These are phyloP conservation scores for Odontothrips loti DNA, from an alignment of 2,888 invertebrate species.

Conservation along the genomic window DNA sequence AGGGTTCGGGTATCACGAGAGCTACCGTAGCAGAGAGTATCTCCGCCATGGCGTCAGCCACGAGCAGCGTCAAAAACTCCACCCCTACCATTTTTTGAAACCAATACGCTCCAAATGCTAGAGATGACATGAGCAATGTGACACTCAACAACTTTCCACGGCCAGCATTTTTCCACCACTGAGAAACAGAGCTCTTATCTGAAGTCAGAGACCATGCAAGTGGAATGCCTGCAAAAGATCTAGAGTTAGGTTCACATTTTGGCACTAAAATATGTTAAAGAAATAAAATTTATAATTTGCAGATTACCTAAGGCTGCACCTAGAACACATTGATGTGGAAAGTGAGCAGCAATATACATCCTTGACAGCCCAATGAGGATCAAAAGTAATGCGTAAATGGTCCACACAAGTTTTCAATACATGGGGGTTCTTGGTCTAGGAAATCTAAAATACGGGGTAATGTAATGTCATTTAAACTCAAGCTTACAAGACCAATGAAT, in stretches of 20 bases:
- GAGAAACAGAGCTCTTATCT: conserved; percentile 34
- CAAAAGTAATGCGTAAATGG: conserved; percentile 44
- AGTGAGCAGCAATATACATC: conserved; percentile 65
- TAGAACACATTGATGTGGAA: conserved; percentile 67
- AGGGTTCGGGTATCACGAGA: no score
- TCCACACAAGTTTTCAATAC: conserved; percentile 45
- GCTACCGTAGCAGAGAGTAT: no score
- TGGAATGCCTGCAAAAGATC: conserved; percentile 39
- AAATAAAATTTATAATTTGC: neutral
- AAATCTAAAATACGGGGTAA: neutral
- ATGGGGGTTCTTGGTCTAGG: neutral
- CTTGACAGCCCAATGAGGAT: conserved; percentile 56
- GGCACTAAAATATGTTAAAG: conserved; percentile 4
- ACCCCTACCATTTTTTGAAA: conserved; percentile 43
- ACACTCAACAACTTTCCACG: conserved; percentile 37
- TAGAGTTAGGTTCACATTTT: conserved; percentile 38
- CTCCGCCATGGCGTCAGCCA: no score
- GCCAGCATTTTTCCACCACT: conserved; percentile 37
- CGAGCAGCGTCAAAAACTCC: no score
- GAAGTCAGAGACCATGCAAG: conserved; percentile 38
- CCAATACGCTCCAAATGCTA: conserved; percentile 14
- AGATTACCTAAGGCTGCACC: conserved; percentile 56
- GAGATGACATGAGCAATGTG: conserved; percentile 39
- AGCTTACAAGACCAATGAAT: no score
- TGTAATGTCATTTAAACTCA: neutral